Evolutionary conservation across 2,797 vertebrate genomes (phyloP), one percentile per base, ranked within the genome.

Genomic region (Linurgus olivaceus): DNA sequence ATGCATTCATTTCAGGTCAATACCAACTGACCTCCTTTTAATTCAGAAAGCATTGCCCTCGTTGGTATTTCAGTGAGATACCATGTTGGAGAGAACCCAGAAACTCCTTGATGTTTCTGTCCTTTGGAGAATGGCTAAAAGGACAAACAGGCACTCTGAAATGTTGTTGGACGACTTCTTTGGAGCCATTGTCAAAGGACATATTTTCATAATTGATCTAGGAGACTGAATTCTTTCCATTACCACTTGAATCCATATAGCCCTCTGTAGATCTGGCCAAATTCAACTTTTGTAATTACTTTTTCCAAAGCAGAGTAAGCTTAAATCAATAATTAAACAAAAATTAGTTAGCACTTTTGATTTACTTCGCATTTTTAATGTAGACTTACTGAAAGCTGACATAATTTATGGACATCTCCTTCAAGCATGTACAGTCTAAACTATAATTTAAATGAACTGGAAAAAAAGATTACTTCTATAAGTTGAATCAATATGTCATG

Each of bases 271-370:
- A 79, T 87, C 61, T 87, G 57, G 74, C 75, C 86, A 95, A 89
- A 87, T 72, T 79, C 74, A 94, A 47, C 77, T 76, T 89, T 40
- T 16, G n/a, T 85, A 93, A 94, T 95, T 96, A 67, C 81, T 77
- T 93, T 92, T 92, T 87, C 74, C 57, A 63, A 88, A 89, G 23
- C 11, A 79, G 58, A 55, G 71, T 74, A 89, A 51, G 25, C 24
- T 93, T 84, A 92, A 96, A 94, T 95, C 95, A 92, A 96, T 94
- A 90, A 92, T 87, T 93, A 79, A 87, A 89, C 63, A 84, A 87
- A 84, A 93, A 89, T 89, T 68, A 87, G 52, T 86, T 94, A 88
- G 42, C 31, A 80, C 65, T 94, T 93, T 74, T 96, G 66, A 96
- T 91, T 94, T 92, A 82, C 57, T 80, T 77, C 72, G 48, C 44